phyloP scores from a whole-genome alignment of 2,113 vertebrate genomes.

The Brachyhypopomus gauderio region DNA sequence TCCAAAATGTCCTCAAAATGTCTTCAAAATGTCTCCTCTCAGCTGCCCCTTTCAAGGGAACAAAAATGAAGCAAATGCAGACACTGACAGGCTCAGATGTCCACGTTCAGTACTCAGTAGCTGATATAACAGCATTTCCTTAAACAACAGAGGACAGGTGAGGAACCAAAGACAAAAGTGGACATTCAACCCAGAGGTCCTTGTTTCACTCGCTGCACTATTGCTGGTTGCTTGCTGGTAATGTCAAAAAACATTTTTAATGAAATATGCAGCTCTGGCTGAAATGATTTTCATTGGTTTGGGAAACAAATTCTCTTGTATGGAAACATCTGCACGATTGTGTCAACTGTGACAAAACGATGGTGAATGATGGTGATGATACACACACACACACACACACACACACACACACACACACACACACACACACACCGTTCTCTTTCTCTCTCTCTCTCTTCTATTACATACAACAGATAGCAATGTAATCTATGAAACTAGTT shows the following conservation, averaged over 20 bases:
- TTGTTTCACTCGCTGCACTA: neutral
- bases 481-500: no score
- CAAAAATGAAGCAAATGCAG: neutral
- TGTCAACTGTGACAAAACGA: neutral
- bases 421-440: neutral
- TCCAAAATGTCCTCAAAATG: no score
- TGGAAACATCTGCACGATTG: neutral
- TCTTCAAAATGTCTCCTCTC: conserved; percentile 2
- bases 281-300: neutral
- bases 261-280: neutral
- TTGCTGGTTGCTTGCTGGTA: neutral
- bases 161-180: no score
- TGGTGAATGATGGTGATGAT: no score
- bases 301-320: conserved; percentile 3
- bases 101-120: neutral
- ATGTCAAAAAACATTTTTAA: neutral
- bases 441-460: neutral
- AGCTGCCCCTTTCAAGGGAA: neutral
- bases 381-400: no score
- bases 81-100: neutral
- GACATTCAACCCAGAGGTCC: neutral
- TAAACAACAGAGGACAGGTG: no score
- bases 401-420: neutral
- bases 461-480: no score
- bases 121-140: neutral